Conservation (phyloP, 2,113 vertebrate genomes). For the Prunella himalayana region DNA sequence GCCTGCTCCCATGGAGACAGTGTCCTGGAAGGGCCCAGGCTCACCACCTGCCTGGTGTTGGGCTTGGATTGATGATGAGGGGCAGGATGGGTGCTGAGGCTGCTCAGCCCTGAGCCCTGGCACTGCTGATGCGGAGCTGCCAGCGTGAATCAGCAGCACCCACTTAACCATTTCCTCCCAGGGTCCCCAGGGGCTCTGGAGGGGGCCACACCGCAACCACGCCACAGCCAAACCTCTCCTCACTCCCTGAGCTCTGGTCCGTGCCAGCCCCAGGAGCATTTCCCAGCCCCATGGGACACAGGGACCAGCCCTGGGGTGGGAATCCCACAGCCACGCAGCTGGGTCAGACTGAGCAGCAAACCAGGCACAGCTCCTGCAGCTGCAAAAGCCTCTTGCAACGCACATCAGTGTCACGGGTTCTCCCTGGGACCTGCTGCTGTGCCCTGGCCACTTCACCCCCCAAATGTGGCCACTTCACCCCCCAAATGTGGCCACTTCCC, state of each 20-base stretch:
- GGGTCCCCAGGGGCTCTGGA: not conserved
- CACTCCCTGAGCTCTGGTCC: not conserved
- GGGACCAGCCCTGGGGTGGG: accelerated
- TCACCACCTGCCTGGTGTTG: not conserved
- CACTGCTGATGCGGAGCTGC: not conserved
- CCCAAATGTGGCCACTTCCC: not conserved
- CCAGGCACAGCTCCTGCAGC: not conserved
- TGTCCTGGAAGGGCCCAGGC: not conserved
- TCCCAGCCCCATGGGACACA: not conserved
- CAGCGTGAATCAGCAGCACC: conserved; percentile 42
- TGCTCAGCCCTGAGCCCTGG: not conserved
- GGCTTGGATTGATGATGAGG: not conserved
- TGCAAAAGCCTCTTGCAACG: not conserved
- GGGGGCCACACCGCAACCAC: accelerated
- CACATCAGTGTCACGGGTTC: accelerated
- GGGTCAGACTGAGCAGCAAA: not conserved
- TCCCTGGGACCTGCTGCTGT: not conserved
- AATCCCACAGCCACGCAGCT: accelerated
- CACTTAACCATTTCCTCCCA: not conserved
- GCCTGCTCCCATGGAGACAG: not conserved
- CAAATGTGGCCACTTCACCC: not conserved
- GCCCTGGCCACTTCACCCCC: not conserved
- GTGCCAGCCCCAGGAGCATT: accelerated
- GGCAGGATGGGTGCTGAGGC: not conserved
- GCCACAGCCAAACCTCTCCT: not conserved